Percentiles rank a stretch among this genome's conserved stretches.
These are phyloP conservation scores for Orbicella faveolata DNA, from an alignment of 64 coral and sea anemone genomes.

Conservation along the genomic window DNA sequence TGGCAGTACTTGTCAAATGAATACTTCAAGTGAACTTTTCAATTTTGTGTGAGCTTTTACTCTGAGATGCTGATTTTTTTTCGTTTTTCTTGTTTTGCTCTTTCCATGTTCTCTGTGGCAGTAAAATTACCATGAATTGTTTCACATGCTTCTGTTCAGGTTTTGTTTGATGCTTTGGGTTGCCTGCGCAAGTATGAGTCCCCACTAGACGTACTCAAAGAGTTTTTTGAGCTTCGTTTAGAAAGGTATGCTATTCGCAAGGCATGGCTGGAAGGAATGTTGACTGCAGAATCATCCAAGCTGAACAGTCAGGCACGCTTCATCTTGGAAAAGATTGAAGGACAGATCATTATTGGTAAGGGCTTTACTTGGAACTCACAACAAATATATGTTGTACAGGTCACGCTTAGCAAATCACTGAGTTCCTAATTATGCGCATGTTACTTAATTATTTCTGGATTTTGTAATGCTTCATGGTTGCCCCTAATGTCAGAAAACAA, in stretches of 20 bases:
- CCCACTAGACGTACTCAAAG: constrained; percentile 62
- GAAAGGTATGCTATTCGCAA: constrained; percentile 82
- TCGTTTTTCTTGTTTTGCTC: too few relatives aligned
- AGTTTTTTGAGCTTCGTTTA: constrained; percentile 82
- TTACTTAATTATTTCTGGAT: too few relatives aligned
- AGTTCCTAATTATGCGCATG: too few relatives aligned
- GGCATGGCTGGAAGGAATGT: constrained; percentile 87
- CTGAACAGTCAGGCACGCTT: constrained; percentile 90
- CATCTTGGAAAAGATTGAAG: constrained; percentile 97
- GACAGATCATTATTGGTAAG: constrained; percentile 86
- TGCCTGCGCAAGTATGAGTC: constrained; percentile 89
- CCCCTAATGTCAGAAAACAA: too few relatives aligned
- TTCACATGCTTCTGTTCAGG: constrained; percentile 35
- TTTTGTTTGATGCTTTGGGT: constrained; percentile 86
- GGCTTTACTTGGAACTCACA: not conserved
- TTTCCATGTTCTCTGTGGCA: too few relatives aligned
- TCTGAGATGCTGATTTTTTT: too few relatives aligned
- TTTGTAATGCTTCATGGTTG: too few relatives aligned
- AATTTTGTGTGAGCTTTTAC: too few relatives aligned
- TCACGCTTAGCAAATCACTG: too few relatives aligned
- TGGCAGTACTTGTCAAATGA: too few relatives aligned
- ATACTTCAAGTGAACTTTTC: too few relatives aligned
- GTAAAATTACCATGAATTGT: too few relatives aligned
- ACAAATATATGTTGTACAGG: not conserved
- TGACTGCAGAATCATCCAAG: constrained; percentile 75